A percentile compares a stretch with the other conserved stretches of the same genome.
Evolutionary conservation across 2,888 invertebrate species (phyloP).

Genomic region (Mesochorus sp.): DNA sequence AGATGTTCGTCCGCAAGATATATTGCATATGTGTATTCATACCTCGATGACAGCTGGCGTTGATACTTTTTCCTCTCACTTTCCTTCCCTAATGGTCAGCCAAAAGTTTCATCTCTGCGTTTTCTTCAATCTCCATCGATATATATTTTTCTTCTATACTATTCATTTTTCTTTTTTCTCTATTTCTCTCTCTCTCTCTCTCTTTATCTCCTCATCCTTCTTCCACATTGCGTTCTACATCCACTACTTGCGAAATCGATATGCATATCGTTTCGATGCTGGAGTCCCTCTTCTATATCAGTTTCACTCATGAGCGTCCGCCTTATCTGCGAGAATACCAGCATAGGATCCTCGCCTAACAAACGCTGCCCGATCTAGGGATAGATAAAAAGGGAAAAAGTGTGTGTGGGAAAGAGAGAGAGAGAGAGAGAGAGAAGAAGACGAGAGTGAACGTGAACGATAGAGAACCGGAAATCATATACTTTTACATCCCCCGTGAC

Average conservation of each 20-base stretch:
- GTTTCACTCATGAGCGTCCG: constrained; percentile 46
- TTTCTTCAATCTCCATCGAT: constrained; percentile 10
- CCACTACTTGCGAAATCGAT: constrained; percentile 36
- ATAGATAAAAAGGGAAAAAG: no score
- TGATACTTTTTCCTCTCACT: constrained; percentile 27
- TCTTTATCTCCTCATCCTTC: background rate
- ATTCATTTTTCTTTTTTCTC: no score
- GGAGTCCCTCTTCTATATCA: constrained; percentile 2
- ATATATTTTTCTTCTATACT: no score
- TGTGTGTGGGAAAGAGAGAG: no score
- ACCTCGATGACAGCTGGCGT: constrained; percentile 11
- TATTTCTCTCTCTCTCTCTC: background rate
- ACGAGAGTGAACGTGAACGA: background rate
- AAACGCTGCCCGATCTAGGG: background rate
- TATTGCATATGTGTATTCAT: background rate
- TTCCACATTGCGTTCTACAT: background rate
- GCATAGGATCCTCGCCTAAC: constrained; percentile 28
- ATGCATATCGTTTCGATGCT: constrained; percentile 27
- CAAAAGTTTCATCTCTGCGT: constrained; percentile 38
- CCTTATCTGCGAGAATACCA: constrained; percentile 43
- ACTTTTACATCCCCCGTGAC: background rate
- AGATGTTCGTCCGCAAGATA: background rate
- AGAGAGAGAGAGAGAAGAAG: background rate
- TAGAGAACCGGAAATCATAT: background rate
- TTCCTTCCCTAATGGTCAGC: constrained; percentile 17